These are phyloP conservation scores for Allobates femoralis DNA, from an alignment of 2,797 vertebrate genomes.

Conservation along the genomic window DNA sequence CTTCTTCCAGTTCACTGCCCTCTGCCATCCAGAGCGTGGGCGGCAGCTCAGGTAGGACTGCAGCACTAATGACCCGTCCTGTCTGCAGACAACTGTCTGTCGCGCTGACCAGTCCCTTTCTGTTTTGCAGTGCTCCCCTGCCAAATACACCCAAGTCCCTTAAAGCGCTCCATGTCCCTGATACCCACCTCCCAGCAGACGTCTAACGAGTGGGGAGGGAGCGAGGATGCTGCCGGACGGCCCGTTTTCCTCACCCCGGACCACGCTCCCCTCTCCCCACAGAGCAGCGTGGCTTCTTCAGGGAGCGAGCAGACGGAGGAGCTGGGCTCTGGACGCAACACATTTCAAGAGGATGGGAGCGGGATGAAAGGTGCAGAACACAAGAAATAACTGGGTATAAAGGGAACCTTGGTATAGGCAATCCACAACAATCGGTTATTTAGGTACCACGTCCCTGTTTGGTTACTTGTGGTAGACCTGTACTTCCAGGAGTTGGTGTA, in stretches of 20 bases:
- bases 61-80: neutral
- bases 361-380: conserved; percentile 90
- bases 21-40: conserved; percentile 85
- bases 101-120: neutral
- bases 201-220: conserved; percentile 86
- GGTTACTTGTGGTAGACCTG: no score
- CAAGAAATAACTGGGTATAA: no score
- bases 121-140: conserved; percentile 79
- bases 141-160: conserved; percentile 88
- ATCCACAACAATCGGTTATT: no score
- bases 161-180: conserved; percentile 89
- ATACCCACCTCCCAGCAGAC: conserved; percentile 83
- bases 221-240: conserved; percentile 81
- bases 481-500: no score
- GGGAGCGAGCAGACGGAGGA: conserved; percentile 96
- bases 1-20: conserved; percentile 78
- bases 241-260: conserved; percentile 81
- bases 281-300: conserved; percentile 95
- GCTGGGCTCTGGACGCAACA: conserved; percentile 84
- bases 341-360: conserved; percentile 94
- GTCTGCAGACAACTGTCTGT: neutral
- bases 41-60: conserved; percentile 72
- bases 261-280: conserved; percentile 92
- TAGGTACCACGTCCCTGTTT: no score
- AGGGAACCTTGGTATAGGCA: no score